Percentiles rank a stretch among this genome's conserved stretches.
phyloP scores from a whole-genome alignment of 2,113 vertebrate genomes.

The Clarias magur region DNA sequence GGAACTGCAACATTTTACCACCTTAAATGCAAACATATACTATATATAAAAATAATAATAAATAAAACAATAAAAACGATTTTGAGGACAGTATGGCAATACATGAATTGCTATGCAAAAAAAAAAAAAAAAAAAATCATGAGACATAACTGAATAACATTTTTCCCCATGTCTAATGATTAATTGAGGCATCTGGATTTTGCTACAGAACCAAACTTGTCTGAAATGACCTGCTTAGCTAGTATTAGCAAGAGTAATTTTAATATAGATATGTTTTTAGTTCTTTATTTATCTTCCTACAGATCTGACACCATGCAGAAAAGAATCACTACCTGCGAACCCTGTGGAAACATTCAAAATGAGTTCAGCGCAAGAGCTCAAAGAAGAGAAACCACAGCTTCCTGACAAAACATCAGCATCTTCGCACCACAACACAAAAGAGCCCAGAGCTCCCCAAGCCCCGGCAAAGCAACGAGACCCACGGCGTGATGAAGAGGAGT shows the following conservation, averaged over 20 bases:
- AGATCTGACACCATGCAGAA: constrained; percentile 5
- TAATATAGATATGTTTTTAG: not conserved
- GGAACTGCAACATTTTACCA: too few species aligned
- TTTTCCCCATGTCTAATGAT: too few species aligned
- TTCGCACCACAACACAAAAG: not conserved
- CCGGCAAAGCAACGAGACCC: not conserved
- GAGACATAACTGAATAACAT: too few species aligned
- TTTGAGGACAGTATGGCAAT: too few species aligned
- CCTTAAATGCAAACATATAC: too few species aligned
- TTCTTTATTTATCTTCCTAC: not conserved
- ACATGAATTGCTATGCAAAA: too few species aligned
- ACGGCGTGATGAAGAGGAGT: constrained; percentile 32
- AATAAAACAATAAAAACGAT: too few species aligned
- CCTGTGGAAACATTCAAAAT: not conserved
- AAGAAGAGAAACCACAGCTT: constrained; percentile 31
- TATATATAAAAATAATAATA: too few species aligned
- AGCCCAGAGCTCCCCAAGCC: not conserved
- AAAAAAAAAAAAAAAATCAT: too few species aligned
- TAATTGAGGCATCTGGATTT: too few species aligned
- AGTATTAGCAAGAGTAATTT: not conserved
- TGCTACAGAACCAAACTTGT: too few species aligned
- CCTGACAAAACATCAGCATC: not conserved
- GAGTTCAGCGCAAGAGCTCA: not conserved
- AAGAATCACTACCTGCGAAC: not conserved
- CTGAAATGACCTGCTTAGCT: not conserved